Evolutionary conservation across 2,113 vertebrate genomes (phyloP).

Genomic region (Arizona elegans): DNA sequence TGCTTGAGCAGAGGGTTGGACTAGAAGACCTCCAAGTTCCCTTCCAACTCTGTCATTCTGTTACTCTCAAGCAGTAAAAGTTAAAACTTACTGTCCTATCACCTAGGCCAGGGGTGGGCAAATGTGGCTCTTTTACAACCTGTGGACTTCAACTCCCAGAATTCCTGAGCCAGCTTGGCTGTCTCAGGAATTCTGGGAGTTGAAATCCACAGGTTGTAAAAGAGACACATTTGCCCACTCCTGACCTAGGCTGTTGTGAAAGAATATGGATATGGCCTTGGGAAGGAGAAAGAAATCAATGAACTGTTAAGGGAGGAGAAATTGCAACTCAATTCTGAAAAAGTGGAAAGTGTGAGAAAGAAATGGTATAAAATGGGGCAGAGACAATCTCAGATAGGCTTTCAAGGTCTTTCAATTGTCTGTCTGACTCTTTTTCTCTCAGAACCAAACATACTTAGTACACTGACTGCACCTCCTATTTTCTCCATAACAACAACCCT

Average conservation of each 20-base stretch:
- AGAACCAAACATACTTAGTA: not conserved
- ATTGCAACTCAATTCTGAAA: not conserved
- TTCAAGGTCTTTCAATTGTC: not conserved
- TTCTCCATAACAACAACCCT: not conserved
- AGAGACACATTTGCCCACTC: no score
- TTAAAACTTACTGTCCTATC: not conserved
- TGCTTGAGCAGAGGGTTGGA: no score
- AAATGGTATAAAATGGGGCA: not conserved
- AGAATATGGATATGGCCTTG: not conserved
- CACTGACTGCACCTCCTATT: not conserved
- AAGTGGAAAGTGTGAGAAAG: not conserved
- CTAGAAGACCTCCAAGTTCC: no score
- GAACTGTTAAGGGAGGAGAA: not conserved
- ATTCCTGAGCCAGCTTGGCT: no score
- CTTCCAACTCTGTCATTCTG: no score
- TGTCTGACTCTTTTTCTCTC: not conserved
- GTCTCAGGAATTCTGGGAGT: no score
- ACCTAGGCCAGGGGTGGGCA: not conserved
- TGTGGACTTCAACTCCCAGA: no score
- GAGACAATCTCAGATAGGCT: not conserved
- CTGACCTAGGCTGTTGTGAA: not conserved
- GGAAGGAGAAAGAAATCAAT: not conserved
- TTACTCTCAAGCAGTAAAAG: not conserved
- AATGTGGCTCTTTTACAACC: no score
- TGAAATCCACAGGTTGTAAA: no score